These are phyloP conservation scores for Isichthys henryi DNA, from an alignment of 2,113 vertebrate species.

Conservation along the genomic window DNA sequence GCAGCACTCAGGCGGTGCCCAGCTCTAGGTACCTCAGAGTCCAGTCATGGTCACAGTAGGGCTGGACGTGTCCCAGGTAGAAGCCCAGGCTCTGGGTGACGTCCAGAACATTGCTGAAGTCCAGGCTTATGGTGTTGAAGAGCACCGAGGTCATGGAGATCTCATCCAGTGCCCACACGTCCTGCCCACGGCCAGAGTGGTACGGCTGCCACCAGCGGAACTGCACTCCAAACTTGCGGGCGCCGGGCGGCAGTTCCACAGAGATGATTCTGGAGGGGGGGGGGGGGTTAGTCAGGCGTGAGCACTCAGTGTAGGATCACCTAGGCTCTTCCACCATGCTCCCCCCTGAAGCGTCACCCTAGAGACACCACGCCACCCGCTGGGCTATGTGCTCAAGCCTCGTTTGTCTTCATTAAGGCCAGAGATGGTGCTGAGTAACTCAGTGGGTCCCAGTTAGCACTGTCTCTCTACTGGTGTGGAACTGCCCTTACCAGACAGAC, in stretches of 20 bases:
- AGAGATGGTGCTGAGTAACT: conserved; percentile 34
- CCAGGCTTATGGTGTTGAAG: conserved; percentile 94
- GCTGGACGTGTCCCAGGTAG: conserved; percentile 91
- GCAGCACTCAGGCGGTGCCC: neutral
- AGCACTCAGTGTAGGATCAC: neutral
- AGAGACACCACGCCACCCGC: neutral
- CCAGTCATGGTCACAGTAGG: conserved; percentile 93
- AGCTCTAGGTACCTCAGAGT: conserved; percentile 74
- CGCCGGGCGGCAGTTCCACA: conserved; percentile 83
- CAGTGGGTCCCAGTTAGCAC: conserved; percentile 27
- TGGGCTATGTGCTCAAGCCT: conserved; percentile 3
- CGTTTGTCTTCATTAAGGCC: conserved; percentile 43
- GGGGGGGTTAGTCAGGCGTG: neutral
- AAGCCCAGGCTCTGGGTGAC: conserved; percentile 96
- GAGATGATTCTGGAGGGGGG: conserved; percentile 77
- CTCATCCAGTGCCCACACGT: conserved; percentile 96
- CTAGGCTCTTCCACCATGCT: neutral
- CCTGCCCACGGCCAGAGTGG: conserved; percentile 85
- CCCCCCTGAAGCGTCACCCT: neutral
- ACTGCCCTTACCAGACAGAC: neutral
- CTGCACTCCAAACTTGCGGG: conserved; percentile 86
- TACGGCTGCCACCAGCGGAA: conserved; percentile 99
- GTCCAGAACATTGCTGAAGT: conserved; percentile 91
- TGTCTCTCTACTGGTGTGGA: conserved; percentile 14
- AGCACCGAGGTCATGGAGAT: conserved; percentile 95